Evolutionary conservation across 1,140 invertebrate genomes (phyloP).

Genomic region (Trichoplusia ni): DNA sequence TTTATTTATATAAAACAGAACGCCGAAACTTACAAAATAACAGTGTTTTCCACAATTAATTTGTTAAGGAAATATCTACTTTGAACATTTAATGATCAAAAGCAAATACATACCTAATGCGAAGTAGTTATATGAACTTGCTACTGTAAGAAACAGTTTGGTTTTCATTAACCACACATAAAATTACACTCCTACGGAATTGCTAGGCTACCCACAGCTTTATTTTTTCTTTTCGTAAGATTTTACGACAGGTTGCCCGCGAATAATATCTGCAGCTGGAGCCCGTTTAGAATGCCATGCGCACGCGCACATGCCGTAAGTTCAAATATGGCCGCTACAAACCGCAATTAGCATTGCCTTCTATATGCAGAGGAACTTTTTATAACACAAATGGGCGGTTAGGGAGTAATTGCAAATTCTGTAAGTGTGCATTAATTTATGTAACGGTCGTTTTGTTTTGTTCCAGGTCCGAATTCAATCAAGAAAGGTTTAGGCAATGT

Average conservation of each 20-base stretch:
- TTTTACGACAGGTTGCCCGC: constrained; percentile 42
- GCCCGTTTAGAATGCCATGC: constrained; percentile 58
- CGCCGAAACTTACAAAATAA: constrained; percentile 33
- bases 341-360: constrained; percentile 71
- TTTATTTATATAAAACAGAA: constrained; percentile 51
- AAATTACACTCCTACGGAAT: not conserved
- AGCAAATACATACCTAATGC: not conserved
- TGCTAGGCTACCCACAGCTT: not conserved
- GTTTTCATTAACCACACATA: no score
- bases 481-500: constrained; percentile 70
- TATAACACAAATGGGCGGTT: constrained; percentile 44
- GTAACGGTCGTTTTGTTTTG: constrained; percentile 42
- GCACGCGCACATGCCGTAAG: constrained; percentile 62
- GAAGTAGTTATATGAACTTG: no score
- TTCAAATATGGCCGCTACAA: constrained; percentile 69
- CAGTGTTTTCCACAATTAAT: not conserved
- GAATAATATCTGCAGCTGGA: constrained; percentile 60
- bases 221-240: constrained; percentile 51
- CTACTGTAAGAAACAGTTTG: no score
- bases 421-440: constrained; percentile 4
- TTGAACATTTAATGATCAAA: not conserved
- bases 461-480: constrained; percentile 58
- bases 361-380: constrained; percentile 49
- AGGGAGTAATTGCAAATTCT: constrained; percentile 40
- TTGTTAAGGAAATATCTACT: not conserved